Base-by-base conservation (phyloP, 1,140 invertebrate genomes). In the Stegodyphus dumicola region DNA sequence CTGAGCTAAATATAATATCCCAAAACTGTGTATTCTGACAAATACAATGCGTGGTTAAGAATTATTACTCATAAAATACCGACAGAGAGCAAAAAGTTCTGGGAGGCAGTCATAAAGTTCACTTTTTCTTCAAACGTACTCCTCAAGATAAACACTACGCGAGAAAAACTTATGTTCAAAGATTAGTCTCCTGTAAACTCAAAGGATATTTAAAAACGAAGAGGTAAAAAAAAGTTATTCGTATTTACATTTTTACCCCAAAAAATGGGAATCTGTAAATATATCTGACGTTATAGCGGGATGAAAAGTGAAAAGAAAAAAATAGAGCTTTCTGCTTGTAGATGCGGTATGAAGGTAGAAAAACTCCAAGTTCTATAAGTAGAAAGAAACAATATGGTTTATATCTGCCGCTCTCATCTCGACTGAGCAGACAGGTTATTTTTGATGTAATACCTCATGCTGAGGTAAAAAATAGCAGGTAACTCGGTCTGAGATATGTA, bases 341-440 rank as follows among this genome's bases (percentile, higher is more conserved):
- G 65, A n/a, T 67, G 65, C 7, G 7, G 17, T 18, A 67, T 13
- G 49, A 71, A 11, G 70, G 18, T 0, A 49, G 49, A 51, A 71
- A 71, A 51, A 71, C 9, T 11, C 49, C 17, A 71, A 48, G 49
- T 52, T 71, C 78, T 83, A 66, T 66, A 83, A 67, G 70, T 67
- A 69, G 70, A 66, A 64, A 48, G 70, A 75, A 83, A 83, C 80
- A 83, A 83, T 83, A 75, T 75, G 80, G 80, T 75, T 74, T 73
- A 66, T 83, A 83, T 83, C 70, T 81, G 69, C 78, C 78, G 78
- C 70, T 15, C 70, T 17, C 53, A 73, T 71, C 78, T 81, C 54
- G 49, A 52, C 56, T 77, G 33, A 33, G 66, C 66, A 78, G 77
- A 54, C 71, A 48, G 67, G 80, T 81, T 81, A 81, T 81, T 81